Percentiles rank a stretch among this genome's conserved stretches.
Conservation (phyloP, 2,888 invertebrate genomes). For the Rosalia funebris region DNA sequence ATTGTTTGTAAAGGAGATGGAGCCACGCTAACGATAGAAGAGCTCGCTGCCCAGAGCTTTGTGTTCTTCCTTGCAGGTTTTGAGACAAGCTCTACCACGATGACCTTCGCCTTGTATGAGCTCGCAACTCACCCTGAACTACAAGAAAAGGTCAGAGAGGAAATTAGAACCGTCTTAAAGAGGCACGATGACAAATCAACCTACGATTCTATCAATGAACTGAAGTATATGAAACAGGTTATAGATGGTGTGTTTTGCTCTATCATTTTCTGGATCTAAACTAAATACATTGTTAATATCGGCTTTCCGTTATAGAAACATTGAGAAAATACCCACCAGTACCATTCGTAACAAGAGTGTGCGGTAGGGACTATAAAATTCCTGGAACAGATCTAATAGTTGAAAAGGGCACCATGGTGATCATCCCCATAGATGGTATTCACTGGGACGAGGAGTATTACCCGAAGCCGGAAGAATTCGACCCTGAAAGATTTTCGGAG, state of each 20-base stretch:
- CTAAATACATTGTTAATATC: no score
- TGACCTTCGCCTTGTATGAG: constrained; percentile 52
- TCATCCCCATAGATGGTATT: constrained; percentile 52
- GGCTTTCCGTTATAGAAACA: constrained; percentile 58
- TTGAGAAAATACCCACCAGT: constrained; percentile 56
- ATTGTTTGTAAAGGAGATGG: no score
- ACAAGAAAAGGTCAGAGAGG: constrained; percentile 61
- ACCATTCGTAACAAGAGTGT: constrained; percentile 37
- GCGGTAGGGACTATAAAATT: constrained; percentile 43
- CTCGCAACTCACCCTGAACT: constrained; percentile 59
- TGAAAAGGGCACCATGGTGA: constrained; percentile 49
- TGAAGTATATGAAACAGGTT: constrained; percentile 64
- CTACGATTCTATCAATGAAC: constrained; percentile 62
- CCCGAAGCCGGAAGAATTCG: constrained; percentile 52
- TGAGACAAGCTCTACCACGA: constrained; percentile 37
- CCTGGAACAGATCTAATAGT: constrained; percentile 40
- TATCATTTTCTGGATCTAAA: neutral
- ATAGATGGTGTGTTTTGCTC: constrained; percentile 52
- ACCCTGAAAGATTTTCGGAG: constrained; percentile 49
- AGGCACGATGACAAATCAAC: constrained; percentile 57
- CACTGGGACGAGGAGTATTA: constrained; percentile 56
- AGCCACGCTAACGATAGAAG: constrained; percentile 53
- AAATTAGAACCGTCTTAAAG: constrained; percentile 56
- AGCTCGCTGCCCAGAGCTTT: constrained; percentile 43
- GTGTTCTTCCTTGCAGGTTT: constrained; percentile 37